Evolutionary conservation across 2,888 invertebrate genomes (phyloP).

Genomic region (Hoplodrina blanda): DNA sequence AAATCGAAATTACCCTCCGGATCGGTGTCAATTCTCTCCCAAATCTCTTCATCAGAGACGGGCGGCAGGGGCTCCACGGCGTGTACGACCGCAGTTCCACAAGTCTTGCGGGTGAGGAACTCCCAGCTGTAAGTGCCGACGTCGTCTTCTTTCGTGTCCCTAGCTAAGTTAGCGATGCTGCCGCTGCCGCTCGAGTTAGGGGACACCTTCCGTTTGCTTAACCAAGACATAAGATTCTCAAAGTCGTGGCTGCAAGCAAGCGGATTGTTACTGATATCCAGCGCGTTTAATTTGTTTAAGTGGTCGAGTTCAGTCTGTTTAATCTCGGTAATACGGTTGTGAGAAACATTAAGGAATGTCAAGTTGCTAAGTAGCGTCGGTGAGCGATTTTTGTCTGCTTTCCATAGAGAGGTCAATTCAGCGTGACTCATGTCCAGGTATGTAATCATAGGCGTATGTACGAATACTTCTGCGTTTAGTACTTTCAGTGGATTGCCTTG

Average conservation of each 20-base stretch:
- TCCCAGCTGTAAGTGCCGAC: slow-evolving; percentile 85
- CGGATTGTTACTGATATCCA: slow-evolving; percentile 92
- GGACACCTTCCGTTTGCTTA: slow-evolving; percentile 90
- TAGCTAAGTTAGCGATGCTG: slow-evolving; percentile 83
- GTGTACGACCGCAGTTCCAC: slow-evolving; percentile 79
- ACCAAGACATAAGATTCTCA: slow-evolving; percentile 92
- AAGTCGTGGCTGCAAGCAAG: slow-evolving; percentile 93
- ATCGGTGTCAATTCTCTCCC: slow-evolving; percentile 86
- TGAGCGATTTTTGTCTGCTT: slow-evolving; percentile 86
- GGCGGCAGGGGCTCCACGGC: slow-evolving; percentile 79
- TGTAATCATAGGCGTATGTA: slow-evolving; percentile 91
- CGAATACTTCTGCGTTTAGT: slow-evolving; percentile 92
- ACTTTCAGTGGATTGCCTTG: slow-evolving; percentile 93
- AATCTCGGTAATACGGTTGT: slow-evolving; percentile 91
- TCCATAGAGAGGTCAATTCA: slow-evolving; percentile 92
- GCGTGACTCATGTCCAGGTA: slow-evolving; percentile 94
- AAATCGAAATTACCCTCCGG: slow-evolving; percentile 83
- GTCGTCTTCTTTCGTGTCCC: slow-evolving; percentile 80
- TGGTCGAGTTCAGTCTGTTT: slow-evolving; percentile 91
- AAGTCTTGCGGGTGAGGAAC: slow-evolving; percentile 85
- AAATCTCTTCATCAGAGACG: slow-evolving; percentile 86
- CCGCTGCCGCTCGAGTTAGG: slow-evolving; percentile 85
- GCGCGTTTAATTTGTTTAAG: slow-evolving; percentile 89
- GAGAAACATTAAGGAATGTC: slow-evolving; percentile 90
- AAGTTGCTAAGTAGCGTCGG: slow-evolving; percentile 88